Percentiles rank a stretch among this genome's conserved stretches.
Conservation (phyloP, 2,797 vertebrate species). For the Enteromius treurensis region DNA sequence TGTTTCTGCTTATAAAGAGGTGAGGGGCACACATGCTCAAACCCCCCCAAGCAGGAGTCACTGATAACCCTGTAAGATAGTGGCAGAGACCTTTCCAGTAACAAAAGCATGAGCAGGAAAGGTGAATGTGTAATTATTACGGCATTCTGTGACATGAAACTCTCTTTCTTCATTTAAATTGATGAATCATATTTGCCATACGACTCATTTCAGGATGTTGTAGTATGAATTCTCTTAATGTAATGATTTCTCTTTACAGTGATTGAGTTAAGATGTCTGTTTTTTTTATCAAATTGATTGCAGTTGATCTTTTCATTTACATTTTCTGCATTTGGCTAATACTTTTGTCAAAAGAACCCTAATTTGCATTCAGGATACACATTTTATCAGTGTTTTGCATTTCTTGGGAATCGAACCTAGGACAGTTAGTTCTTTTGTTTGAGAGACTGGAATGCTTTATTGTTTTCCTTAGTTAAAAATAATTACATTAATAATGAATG, state of each 20-base stretch:
- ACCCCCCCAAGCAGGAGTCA: conserved; percentile 46
- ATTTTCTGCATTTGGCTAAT: neutral
- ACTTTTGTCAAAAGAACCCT: neutral
- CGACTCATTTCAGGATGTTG: neutral
- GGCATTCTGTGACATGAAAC: conserved; percentile 54
- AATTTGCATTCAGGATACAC: neutral
- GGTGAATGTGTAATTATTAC: conserved; percentile 64
- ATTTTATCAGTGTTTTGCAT: neutral
- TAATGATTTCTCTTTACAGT: neutral
- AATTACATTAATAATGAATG: neutral
- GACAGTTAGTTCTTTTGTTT: neutral
- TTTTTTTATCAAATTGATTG: neutral
- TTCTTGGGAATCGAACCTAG: neutral
- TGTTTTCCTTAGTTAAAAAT: neutral
- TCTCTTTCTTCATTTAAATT: neutral
- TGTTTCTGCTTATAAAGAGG: conserved; percentile 75
- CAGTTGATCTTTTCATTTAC: neutral
- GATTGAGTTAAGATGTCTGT: neutral
- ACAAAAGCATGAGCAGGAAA: conserved; percentile 76
- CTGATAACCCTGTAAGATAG: conserved; percentile 72
- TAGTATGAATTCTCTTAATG: no score
- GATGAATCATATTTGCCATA: conserved; percentile 28
- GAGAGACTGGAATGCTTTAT: neutral
- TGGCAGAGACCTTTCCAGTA: conserved; percentile 77
- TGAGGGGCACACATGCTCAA: conserved; percentile 55